A percentile compares a stretch with the other conserved stretches of the same genome.
phyloP scores from a whole-genome alignment of 2,113 vertebrate genomes.

The Apistogramma diplotaenia region DNA sequence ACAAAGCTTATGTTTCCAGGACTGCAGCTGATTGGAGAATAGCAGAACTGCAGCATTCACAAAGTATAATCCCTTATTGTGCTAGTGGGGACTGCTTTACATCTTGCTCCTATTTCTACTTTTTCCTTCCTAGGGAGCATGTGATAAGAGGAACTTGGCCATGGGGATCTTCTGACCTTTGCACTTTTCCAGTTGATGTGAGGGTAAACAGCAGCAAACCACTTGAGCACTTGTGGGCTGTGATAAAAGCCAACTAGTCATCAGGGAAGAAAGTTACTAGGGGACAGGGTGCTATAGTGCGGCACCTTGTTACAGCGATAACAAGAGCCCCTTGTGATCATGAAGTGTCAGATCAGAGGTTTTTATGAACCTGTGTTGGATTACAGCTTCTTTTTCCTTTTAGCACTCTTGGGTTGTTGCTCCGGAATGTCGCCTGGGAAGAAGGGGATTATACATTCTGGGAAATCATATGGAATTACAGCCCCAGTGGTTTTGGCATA shows the following conservation, averaged over 20 bases:
- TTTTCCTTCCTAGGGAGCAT: not conserved
- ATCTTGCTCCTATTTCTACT: not conserved
- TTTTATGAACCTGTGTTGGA: constrained; percentile 48
- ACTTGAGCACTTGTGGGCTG: constrained; percentile 4
- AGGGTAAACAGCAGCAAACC: constrained; percentile 1
- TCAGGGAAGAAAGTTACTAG: not conserved
- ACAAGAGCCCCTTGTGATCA: constrained; percentile 45
- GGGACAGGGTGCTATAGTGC: not conserved
- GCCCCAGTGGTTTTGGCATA: constrained; percentile 42
- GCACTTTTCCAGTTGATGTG: constrained; percentile 6
- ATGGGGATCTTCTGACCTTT: constrained; percentile 47
- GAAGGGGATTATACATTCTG: constrained; percentile 57
- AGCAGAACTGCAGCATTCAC: not conserved
- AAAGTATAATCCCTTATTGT: not conserved
- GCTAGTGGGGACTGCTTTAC: not conserved
- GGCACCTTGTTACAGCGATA: constrained; percentile 39
- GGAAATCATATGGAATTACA: constrained; percentile 66
- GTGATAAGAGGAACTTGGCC: constrained; percentile 32
- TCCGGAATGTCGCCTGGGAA: constrained; percentile 43
- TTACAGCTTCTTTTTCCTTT: constrained; percentile 42
- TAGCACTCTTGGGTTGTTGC: constrained; percentile 38
- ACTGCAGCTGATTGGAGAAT: not conserved
- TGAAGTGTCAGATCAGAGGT: constrained; percentile 52
- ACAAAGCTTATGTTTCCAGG: not conserved
- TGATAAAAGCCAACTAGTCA: constrained; percentile 40